phyloP scores from a whole-genome alignment of 2,888 invertebrate species.

The Lymantria monacha region DNA sequence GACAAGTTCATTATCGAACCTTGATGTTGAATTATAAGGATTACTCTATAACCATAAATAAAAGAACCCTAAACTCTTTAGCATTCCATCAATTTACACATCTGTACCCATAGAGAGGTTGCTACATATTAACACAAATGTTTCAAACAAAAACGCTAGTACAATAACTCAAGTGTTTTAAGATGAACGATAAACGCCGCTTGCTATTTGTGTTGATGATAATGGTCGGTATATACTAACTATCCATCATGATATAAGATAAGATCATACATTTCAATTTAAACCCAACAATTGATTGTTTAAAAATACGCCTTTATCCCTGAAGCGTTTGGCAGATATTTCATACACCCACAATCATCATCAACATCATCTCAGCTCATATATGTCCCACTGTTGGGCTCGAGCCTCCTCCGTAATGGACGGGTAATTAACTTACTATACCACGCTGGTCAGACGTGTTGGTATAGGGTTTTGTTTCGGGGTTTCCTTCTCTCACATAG shows the following conservation, averaged over 20 bases:
- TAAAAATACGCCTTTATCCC: no score
- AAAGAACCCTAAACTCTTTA: constrained; percentile 9
- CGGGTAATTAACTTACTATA: no score
- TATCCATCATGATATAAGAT: constrained; percentile 21
- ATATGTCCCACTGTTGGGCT: no score
- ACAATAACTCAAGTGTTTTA: constrained; percentile 48
- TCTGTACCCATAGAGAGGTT: not conserved
- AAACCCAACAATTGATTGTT: not conserved
- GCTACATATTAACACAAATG: constrained; percentile 44
- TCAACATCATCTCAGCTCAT: no score
- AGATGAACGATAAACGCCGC: constrained; percentile 46
- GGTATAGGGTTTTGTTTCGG: no score
- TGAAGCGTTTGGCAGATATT: no score
- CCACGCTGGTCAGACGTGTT: no score
- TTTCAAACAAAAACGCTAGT: constrained; percentile 41
- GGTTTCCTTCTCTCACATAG: no score
- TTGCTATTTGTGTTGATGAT: constrained; percentile 33
- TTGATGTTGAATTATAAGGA: no score
- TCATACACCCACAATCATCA: no score
- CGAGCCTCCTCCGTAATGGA: no score
- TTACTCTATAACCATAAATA: not conserved
- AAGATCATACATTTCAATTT: constrained; percentile 22
- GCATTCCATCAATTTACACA: not conserved
- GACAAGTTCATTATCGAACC: no score
- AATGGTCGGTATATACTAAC: constrained; percentile 5